Evolutionary conservation across 2,113 vertebrate species (phyloP).

Genomic region (Ageneiosus marmoratus): DNA sequence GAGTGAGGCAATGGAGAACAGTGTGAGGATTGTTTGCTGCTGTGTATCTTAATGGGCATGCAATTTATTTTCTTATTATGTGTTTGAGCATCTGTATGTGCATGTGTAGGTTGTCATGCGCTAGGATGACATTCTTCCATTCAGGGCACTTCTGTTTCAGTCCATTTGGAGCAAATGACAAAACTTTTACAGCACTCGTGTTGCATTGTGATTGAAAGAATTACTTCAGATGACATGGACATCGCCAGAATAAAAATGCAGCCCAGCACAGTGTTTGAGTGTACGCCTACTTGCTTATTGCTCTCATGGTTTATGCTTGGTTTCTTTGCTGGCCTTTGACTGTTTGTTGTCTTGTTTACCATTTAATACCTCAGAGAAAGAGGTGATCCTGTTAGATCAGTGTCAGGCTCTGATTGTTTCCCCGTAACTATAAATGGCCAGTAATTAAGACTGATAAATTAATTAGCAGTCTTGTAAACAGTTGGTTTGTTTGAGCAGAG

Average conservation of each 20-base stretch:
- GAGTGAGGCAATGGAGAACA: constrained; percentile 40
- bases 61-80: constrained; percentile 51
- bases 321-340: not conserved
- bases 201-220: constrained; percentile 56
- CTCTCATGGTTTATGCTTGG: constrained; percentile 18
- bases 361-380: constrained; percentile 26
- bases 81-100: constrained; percentile 32
- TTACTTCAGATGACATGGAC: constrained; percentile 52
- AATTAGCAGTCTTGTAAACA: constrained; percentile 77
- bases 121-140: constrained; percentile 50
- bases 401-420: constrained; percentile 55
- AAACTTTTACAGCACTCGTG: constrained; percentile 52
- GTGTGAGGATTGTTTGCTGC: constrained; percentile 47
- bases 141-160: constrained; percentile 51
- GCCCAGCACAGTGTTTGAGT: not conserved
- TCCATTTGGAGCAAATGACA: constrained; percentile 59
- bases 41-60: constrained; percentile 43
- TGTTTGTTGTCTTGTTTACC: not conserved
- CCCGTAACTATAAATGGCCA: constrained; percentile 53
- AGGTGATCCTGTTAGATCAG: constrained; percentile 38
- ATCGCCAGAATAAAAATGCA: constrained; percentile 59
- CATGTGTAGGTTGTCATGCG: constrained; percentile 53
- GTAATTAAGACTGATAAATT: constrained; percentile 83
- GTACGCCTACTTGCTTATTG: constrained; percentile 9
- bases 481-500: constrained; percentile 75